A percentile compares a stretch with the other conserved stretches of the same genome.
Conservation (phyloP, 37 sponge, comb jelly and placozoan species). For the Cliona cf. orientalis region DNA sequence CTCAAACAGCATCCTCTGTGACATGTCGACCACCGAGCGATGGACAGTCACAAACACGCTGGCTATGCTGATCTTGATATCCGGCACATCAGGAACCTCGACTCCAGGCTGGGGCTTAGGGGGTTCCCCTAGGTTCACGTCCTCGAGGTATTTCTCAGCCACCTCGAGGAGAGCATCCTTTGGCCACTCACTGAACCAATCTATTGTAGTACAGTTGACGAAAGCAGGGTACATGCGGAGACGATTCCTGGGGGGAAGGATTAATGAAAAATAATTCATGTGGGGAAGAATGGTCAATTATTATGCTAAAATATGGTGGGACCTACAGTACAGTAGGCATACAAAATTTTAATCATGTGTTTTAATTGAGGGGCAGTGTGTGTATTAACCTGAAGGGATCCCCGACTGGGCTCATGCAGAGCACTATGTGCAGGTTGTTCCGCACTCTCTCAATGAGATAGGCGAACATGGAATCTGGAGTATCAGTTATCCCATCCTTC, state of each 20-base stretch:
- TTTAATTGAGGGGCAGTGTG: neutral
- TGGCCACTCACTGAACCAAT: conserved; percentile 99
- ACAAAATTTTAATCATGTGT: neutral
- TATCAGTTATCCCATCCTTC: conserved; percentile 87
- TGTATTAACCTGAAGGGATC: conserved; percentile 87
- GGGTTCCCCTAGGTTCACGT: conserved; percentile 67
- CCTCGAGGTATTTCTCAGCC: conserved; percentile 92
- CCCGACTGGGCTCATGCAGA: conserved; percentile 99
- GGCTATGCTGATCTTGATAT: conserved; percentile 77
- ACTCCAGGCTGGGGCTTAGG: neutral
- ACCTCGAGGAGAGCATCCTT: conserved; percentile 98
- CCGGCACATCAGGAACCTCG: neutral
- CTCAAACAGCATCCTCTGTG: conserved; percentile 93
- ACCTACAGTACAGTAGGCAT: neutral
- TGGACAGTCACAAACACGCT: conserved; percentile 91
- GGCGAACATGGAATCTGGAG: conserved; percentile 83
- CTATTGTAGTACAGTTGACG: conserved; percentile 99
- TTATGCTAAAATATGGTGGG: neutral
- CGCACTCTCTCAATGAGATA: conserved; percentile 95
- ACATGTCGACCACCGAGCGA: conserved; percentile 92
- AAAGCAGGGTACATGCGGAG: conserved; percentile 97
- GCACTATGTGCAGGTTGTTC: conserved; percentile 92
- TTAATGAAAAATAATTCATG: neutral
- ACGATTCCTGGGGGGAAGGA: conserved; percentile 71
- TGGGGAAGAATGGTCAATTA: neutral